Percentiles rank a stretch among this genome's conserved stretches.
Evolutionary conservation across 1,140 invertebrate species (phyloP).

Genomic region (Archegozetes longisetosus): DNA sequence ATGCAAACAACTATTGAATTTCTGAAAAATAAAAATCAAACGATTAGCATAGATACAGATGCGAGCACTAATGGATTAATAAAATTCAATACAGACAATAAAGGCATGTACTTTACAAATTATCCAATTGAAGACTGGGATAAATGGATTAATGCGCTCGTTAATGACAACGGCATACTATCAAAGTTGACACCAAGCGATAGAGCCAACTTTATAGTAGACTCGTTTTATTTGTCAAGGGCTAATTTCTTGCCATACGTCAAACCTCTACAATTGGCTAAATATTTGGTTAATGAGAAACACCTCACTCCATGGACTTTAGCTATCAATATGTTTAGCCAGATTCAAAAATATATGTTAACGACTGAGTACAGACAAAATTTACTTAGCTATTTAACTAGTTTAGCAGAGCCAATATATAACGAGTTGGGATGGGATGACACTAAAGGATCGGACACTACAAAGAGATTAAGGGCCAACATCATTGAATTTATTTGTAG

Average conservation of each 20-base stretch:
- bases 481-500: conserved; percentile 4
- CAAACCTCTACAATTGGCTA: conserved; percentile 27
- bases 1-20: background rate
- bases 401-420: background rate
- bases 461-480: background rate
- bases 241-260: conserved; percentile 26
- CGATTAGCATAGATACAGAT: background rate
- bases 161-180: background rate
- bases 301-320: conserved; percentile 30
- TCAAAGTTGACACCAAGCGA: conserved; percentile 12
- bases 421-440: conserved; percentile 5
- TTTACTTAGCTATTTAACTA: background rate
- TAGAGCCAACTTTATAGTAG: conserved; percentile 28
- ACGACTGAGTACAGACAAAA: background rate
- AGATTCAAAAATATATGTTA: background rate
- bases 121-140: conserved; percentile 65
- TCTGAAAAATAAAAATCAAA: background rate
- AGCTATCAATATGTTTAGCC: background rate
- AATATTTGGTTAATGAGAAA: conserved; percentile 28
- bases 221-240: conserved; percentile 29
- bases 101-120: conserved; percentile 49
- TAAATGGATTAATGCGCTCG: conserved; percentile 7
- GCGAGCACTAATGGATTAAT: conserved; percentile 40
- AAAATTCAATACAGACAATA: conserved; percentile 37
- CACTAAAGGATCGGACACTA: background rate